Evolutionary conservation across 1,140 invertebrate genomes (phyloP).

Genomic region (Leptinotarsa texana): DNA sequence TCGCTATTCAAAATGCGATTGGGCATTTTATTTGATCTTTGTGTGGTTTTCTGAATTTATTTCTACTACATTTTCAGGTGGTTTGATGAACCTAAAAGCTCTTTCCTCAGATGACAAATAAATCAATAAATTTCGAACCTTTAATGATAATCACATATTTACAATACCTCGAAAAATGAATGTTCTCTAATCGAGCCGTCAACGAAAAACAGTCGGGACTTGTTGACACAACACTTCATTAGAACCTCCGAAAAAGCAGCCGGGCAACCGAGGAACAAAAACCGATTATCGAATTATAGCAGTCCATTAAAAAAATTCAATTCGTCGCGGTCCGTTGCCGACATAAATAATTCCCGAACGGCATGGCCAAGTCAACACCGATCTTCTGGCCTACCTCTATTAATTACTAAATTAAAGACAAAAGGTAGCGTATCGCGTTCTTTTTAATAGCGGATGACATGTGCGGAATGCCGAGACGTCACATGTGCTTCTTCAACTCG

Average conservation of each 20-base stretch:
- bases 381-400: slow-evolving; percentile 7
- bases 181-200: slow-evolving; percentile 2
- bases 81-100: no score
- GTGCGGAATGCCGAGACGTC: background rate
- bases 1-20: no score
- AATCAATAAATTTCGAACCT: no score
- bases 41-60: background rate
- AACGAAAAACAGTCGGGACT: background rate
- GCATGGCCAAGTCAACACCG: background rate
- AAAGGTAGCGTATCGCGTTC: background rate
- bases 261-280: background rate
- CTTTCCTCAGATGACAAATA: no score
- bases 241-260: slow-evolving; percentile 5
- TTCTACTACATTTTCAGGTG: background rate
- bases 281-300: slow-evolving; percentile 19
- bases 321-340: slow-evolving; percentile 7
- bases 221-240: slow-evolving; percentile 12
- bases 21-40: no score
- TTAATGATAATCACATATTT: background rate
- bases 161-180: background rate
- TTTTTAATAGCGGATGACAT: slow-evolving; percentile 3
- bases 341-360: slow-evolving; percentile 7
- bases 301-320: slow-evolving; percentile 9
- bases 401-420: slow-evolving; percentile 7
- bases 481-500: background rate